Evolutionary conservation across 2,888 invertebrate genomes (phyloP), one percentile per base, ranked within the genome.

Genomic region (Tipula vernalis): DNA sequence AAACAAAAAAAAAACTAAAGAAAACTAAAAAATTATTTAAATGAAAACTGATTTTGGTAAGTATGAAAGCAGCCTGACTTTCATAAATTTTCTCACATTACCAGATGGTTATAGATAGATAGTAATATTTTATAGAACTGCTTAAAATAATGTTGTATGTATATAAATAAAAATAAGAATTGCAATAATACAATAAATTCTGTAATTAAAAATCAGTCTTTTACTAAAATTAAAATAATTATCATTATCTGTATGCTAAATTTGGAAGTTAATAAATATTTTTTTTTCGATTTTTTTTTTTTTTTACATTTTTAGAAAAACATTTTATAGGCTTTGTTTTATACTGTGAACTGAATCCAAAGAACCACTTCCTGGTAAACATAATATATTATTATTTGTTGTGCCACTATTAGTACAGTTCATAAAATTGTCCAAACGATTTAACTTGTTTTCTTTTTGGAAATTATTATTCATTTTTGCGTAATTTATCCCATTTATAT

Each of bases 401-500:
- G 39, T 84, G 41, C 84, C 41, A 84, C 84, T 84, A 39, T 39
- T 84, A 84, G 5, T 84, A 39, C 84, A 84, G 41, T 84, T 84
- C 36, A 84, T 84, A 39, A 84, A 84, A 84, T 84, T 84, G 5
- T 84, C 84, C 41, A 84, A 84, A 39, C 41, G 36, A 41, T 84
- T 84, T 39, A 84, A 39, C 15, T 84, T 84, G 39, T 84, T 84
- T 39, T 84, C 84, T 71, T 28, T 71, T 39, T 84, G 84, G 15
- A 84, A 84, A 84, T 84, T 84, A 84, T 36, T 6, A 39, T 36
- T 84, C 39, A 84, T 39, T 84, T 39, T 84, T 84, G 84, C 39
- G 15, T 84, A 84, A 39, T 84, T 84, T 84, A 84, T 84, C 2
- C 84, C 84, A 84, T 84, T 84, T 84, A 84, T 84, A 84, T 84